phyloP scores from a whole-genome alignment of 2,113 vertebrate genomes.

The Zosterops japonicus region DNA sequence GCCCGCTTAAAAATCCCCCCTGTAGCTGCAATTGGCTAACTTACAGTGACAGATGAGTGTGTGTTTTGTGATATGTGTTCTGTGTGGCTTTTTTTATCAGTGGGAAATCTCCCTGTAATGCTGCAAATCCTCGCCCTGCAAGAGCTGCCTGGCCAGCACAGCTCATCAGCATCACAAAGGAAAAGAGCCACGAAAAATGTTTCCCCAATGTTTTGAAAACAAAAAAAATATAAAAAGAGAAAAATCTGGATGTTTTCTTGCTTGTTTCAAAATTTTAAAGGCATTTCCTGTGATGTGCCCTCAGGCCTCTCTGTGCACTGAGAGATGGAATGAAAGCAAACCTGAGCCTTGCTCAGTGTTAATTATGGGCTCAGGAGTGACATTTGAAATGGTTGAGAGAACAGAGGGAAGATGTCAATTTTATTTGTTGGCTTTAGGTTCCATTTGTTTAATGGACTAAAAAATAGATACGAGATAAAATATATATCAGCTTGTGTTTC shows the following conservation, averaged over 20 bases:
- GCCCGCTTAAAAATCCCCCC: slow-evolving; percentile 44
- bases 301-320: neutral
- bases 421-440: neutral
- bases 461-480: neutral
- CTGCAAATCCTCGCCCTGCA: neutral
- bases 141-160: neutral
- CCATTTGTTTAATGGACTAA: neutral
- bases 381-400: neutral
- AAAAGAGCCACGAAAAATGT: neutral
- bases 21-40: slow-evolving; percentile 13
- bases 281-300: neutral
- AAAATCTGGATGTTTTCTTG: neutral
- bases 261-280: neutral
- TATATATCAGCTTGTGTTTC: neutral
- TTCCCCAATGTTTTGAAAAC: neutral
- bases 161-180: neutral
- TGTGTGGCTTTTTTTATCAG: neutral
- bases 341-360: neutral
- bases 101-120: slow-evolving; percentile 1
- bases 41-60: slow-evolving; percentile 13
- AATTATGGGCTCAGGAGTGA: neutral
- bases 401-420: neutral
- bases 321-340: neutral
- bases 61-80: neutral
- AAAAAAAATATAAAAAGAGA: neutral